A percentile compares a stretch with the other conserved stretches of the same genome.
phyloP scores from a whole-genome alignment of 1,140 invertebrate species.

The Nomia melanderi region DNA sequence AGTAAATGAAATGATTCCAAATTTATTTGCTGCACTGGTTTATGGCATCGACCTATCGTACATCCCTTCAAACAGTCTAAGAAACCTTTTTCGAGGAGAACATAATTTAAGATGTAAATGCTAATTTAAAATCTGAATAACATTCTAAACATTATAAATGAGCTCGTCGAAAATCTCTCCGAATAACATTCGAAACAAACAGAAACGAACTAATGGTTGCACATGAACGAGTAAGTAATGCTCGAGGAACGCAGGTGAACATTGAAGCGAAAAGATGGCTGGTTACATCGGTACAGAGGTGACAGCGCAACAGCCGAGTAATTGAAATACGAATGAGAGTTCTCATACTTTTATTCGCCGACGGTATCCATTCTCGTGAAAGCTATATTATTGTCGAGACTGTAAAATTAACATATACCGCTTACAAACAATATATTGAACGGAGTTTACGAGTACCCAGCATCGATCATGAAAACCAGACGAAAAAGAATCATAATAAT shows the following conservation, averaged over 20 bases:
- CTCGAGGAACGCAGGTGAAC: not conserved
- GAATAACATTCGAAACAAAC: too few species aligned
- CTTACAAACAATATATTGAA: constrained; percentile 7
- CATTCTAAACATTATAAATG: too few species aligned
- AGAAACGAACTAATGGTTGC: too few species aligned
- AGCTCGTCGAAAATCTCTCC: too few species aligned
- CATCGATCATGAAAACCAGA: not conserved
- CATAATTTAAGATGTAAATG: too few species aligned
- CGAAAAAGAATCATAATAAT: not conserved
- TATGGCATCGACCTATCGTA: too few species aligned
- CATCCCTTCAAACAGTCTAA: too few species aligned
- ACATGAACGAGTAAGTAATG: too few species aligned
- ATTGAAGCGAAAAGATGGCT: not conserved
- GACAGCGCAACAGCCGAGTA: not conserved
- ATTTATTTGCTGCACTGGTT: too few species aligned
- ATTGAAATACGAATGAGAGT: not conserved
- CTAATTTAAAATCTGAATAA: too few species aligned
- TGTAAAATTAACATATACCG: constrained; percentile 17
- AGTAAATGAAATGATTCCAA: too few species aligned
- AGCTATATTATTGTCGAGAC: constrained; percentile 22
- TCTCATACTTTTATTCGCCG: constrained; percentile 23
- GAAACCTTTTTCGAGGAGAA: too few species aligned
- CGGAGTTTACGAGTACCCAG: not conserved
- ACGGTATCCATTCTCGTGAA: not conserved
- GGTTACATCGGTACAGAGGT: not conserved